Conservation (phyloP, 2,113 vertebrate genomes). For the Psettodes erumei region DNA sequence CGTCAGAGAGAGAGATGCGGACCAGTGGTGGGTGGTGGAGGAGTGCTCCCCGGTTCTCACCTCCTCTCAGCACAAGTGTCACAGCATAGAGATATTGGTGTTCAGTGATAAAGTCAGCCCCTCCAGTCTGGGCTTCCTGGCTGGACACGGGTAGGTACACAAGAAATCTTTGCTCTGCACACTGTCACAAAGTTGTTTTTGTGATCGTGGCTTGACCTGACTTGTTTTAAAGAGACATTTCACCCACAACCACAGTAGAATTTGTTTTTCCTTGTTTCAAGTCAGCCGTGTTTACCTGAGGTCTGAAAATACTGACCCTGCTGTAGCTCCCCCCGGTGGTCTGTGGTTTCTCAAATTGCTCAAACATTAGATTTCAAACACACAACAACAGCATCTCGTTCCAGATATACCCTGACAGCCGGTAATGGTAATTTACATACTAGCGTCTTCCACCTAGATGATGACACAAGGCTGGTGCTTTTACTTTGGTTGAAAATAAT, state of each 20-base stretch:
- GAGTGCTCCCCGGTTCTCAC: conserved; percentile 74
- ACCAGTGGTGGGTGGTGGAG: conserved; percentile 85
- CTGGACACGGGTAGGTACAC: conserved; percentile 82
- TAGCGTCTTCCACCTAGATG: background rate
- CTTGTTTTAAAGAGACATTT: background rate
- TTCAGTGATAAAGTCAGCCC: conserved; percentile 88
- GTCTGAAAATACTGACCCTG: background rate
- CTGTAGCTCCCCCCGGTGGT: background rate
- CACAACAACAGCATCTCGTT: background rate
- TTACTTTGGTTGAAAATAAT: background rate
- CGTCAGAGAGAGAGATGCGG: conserved; percentile 9
- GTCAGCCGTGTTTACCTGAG: background rate
- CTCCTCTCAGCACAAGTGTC: conserved; percentile 61
- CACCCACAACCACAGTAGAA: background rate
- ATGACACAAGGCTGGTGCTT: too few species aligned
- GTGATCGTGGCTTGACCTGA: background rate
- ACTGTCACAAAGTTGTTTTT: background rate
- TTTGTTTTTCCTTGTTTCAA: background rate
- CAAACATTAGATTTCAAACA: background rate
- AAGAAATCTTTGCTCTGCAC: background rate
- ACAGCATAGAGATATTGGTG: conserved; percentile 81
- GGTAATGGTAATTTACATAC: background rate
- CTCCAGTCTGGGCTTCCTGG: conserved; percentile 84
- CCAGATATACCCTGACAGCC: background rate
- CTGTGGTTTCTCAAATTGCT: background rate